Percentiles rank a stretch among this genome's conserved stretches.
Evolutionary conservation across 2,797 vertebrate species (phyloP).

Genomic region (Clamator glandarius): DNA sequence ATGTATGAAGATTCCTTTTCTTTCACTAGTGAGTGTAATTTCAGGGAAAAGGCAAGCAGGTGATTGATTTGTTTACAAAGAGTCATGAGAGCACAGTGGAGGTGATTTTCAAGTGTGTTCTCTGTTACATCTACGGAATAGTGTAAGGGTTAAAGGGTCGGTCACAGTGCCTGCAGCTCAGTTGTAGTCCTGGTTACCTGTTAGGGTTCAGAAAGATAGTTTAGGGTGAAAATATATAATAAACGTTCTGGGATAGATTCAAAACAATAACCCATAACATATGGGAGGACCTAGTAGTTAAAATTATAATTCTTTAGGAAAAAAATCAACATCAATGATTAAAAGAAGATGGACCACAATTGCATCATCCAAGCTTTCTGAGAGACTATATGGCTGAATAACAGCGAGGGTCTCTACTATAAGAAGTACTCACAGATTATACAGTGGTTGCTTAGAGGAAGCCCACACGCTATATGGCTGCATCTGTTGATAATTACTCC

Average conservation of each 20-base stretch:
- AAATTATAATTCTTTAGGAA: not conserved
- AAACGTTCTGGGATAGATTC: not conserved
- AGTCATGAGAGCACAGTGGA: not conserved
- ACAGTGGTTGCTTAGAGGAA: not conserved
- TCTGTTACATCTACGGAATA: not conserved
- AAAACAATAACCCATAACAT: not conserved
- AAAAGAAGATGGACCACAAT: not conserved
- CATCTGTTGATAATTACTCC: not conserved
- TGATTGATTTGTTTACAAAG: slow-evolving; percentile 26
- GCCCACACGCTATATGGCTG: not conserved
- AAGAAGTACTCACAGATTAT: not conserved
- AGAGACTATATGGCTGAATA: not conserved
- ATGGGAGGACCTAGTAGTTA: not conserved
- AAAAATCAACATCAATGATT: not conserved
- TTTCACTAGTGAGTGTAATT: slow-evolving; percentile 13
- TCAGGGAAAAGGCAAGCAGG: not conserved
- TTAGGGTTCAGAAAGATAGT: not conserved
- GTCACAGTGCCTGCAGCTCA: not conserved
- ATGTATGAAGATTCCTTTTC: slow-evolving; percentile 8
- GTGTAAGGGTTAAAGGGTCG: not conserved
- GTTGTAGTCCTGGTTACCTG: not conserved
- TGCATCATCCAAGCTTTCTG: not conserved
- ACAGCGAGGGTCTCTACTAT: not conserved
- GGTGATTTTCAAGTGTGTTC: not conserved
- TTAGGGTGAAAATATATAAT: not conserved